These are phyloP conservation scores for Brienomyrus brachyistius DNA, from an alignment of 2,113 vertebrate genomes.

Conservation along the genomic window DNA sequence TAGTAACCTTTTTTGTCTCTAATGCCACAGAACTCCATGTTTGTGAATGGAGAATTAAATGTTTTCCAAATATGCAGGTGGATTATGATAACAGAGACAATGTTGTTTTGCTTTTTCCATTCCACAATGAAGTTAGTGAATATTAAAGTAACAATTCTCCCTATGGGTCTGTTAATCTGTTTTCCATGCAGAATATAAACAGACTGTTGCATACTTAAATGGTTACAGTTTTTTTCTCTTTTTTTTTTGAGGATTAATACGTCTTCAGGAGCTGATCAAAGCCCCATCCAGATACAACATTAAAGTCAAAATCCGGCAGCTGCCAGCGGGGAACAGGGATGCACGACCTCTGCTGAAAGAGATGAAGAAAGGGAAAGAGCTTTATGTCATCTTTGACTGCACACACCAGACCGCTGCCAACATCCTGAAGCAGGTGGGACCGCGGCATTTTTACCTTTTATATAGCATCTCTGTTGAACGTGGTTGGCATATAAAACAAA, in stretches of 20 bases:
- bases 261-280: constrained; percentile 97
- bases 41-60: neutral
- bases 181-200: neutral
- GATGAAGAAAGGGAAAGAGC: constrained; percentile 96
- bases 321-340: constrained; percentile 86
- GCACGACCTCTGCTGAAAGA: constrained; percentile 90
- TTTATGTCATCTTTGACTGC: constrained; percentile 95
- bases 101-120: neutral
- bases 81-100: neutral
- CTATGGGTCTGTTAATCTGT: neutral
- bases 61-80: neutral
- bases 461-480: neutral
- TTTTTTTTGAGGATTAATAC: constrained; percentile 80
- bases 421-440: constrained; percentile 88
- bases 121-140: neutral
- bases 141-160: neutral
- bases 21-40: neutral
- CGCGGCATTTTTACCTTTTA: neutral
- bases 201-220: neutral
- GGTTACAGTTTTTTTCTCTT: constrained; percentile 27
- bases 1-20: neutral
- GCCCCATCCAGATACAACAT: constrained; percentile 96
- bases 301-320: constrained; percentile 94
- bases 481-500: neutral
- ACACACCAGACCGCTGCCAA: constrained; percentile 83